Conservation (phyloP, 2,113 vertebrate genomes). For the Pachypanchax playfairii region DNA sequence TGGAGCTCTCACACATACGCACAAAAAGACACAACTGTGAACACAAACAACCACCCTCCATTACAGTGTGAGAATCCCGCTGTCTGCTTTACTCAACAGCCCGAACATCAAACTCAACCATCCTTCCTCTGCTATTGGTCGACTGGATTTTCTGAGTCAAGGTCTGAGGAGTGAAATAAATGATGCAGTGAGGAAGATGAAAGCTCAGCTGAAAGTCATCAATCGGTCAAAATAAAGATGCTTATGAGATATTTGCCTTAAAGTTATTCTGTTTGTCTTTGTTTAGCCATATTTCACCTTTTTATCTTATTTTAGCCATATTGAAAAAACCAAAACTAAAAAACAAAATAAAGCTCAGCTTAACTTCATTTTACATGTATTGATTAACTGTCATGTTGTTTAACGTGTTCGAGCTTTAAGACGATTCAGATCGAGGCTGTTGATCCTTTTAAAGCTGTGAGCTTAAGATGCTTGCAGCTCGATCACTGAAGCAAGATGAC, state of each 20-base stretch:
- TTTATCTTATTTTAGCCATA: constrained; percentile 20
- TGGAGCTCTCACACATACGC: constrained; percentile 9
- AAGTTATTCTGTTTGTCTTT: constrained; percentile 39
- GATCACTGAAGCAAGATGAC: constrained; percentile 44
- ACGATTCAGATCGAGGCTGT: constrained; percentile 45
- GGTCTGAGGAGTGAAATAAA: constrained; percentile 69
- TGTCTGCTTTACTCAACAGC: constrained; percentile 58
- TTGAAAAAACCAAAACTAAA: background rate
- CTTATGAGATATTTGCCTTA: constrained; percentile 40
- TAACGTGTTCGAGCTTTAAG: constrained; percentile 41
- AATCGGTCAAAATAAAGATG: constrained; percentile 55
- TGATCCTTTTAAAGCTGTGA: constrained; percentile 46
- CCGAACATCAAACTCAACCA: constrained; percentile 52
- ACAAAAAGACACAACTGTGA: constrained; percentile 7
- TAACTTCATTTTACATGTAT: constrained; percentile 59
- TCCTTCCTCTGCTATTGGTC: constrained; percentile 40
- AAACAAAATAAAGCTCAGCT: constrained; percentile 29
- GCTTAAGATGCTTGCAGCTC: constrained; percentile 23
- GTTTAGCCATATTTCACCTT: constrained; percentile 31
- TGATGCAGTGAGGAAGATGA: constrained; percentile 56
- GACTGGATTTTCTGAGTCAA: constrained; percentile 57
- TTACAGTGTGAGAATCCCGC: constrained; percentile 53
- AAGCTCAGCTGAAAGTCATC: constrained; percentile 49
- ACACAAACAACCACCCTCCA: constrained; percentile 36
- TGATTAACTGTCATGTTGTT: constrained; percentile 56